These are phyloP conservation scores for Zeus faber DNA, from an alignment of 2,113 vertebrate genomes.

Conservation along the genomic window DNA sequence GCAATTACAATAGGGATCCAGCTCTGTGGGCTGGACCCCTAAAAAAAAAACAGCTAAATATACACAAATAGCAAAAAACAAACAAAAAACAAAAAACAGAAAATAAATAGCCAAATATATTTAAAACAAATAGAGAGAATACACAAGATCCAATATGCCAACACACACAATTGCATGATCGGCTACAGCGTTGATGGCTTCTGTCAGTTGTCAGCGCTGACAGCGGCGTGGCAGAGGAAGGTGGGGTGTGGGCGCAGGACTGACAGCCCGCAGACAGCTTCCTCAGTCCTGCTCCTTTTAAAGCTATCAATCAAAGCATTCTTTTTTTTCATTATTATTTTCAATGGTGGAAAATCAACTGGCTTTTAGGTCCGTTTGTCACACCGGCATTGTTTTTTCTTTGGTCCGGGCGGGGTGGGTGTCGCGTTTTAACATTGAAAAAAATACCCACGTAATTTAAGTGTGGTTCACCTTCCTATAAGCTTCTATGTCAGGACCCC, in stretches of 20 bases:
- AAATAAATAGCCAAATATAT: too few species aligned
- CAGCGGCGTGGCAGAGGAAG: conserved; percentile 31
- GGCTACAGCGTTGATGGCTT: conserved; percentile 27
- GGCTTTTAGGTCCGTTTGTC: too few species aligned
- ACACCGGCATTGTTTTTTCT: neutral
- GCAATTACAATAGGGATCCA: too few species aligned
- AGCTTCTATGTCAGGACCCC: too few species aligned
- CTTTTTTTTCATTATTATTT: neutral
- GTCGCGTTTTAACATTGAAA: neutral
- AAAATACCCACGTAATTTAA: too few species aligned
- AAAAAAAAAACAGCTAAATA: too few species aligned
- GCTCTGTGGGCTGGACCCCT: too few species aligned
- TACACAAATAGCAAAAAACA: too few species aligned
- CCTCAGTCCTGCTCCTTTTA: neutral
- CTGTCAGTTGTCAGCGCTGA: conserved; percentile 45
- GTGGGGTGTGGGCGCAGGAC: neutral
- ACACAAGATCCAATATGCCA: conserved; percentile 5
- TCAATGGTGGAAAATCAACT: too few species aligned
- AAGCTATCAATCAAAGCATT: neutral
- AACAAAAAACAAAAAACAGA: too few species aligned
- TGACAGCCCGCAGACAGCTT: neutral
- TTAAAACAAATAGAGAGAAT: neutral
- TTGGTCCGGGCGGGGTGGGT: too few species aligned
- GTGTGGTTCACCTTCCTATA: too few species aligned
- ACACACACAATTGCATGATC: conserved; percentile 15